Evolutionary conservation across 2,888 invertebrate genomes (phyloP).

Genomic region (Candidula unifasciata): DNA sequence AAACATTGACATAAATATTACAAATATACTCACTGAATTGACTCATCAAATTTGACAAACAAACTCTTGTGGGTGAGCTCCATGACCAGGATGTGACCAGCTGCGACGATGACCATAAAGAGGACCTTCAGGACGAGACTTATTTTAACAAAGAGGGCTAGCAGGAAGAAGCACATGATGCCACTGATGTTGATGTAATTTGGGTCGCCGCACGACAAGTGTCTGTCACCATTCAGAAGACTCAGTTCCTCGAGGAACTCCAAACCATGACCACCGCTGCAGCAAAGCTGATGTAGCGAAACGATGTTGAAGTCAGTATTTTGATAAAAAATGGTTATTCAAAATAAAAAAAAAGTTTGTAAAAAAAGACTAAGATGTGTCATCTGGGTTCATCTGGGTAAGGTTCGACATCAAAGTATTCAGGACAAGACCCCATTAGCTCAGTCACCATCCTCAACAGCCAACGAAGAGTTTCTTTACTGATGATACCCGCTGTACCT

Average conservation of each 20-base stretch:
- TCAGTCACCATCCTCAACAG: too few relatives aligned
- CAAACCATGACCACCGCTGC: constrained; percentile 70
- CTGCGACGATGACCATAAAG: constrained; percentile 85
- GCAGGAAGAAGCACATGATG: constrained; percentile 89
- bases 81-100: constrained; percentile 88
- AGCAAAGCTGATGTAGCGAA: constrained; percentile 71
- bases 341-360: background rate
- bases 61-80: constrained; percentile 88
- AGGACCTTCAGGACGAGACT: constrained; percentile 90
- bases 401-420: too few relatives aligned
- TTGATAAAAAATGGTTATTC: too few relatives aligned
- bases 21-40: constrained; percentile 61
- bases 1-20: background rate
- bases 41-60: constrained; percentile 87
- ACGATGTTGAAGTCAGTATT: background rate
- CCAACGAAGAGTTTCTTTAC: too few relatives aligned
- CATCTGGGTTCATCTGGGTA: too few relatives aligned
- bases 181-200: constrained; percentile 92
- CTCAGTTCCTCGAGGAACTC: constrained; percentile 60
- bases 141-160: constrained; percentile 89
- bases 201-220: constrained; percentile 85
- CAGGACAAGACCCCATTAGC: too few relatives aligned
- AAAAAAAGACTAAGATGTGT: background rate
- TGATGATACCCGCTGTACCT: too few relatives aligned
- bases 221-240: constrained; percentile 74